These are phyloP conservation scores for Rhaphigaster nebulosa DNA, from an alignment of 2,888 invertebrate species.

Conservation along the genomic window DNA sequence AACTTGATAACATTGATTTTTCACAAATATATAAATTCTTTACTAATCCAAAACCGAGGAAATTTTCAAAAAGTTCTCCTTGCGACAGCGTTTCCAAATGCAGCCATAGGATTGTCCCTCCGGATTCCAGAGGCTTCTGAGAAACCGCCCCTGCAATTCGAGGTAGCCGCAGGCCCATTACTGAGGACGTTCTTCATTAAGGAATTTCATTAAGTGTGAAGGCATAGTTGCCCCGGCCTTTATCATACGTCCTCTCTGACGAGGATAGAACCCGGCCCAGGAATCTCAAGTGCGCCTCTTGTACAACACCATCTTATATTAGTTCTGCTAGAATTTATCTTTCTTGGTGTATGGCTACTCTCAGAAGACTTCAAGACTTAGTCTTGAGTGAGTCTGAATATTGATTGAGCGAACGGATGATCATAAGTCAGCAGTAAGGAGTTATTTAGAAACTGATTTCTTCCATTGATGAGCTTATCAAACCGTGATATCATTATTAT, in stretches of 20 bases:
- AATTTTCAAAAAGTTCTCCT: not conserved
- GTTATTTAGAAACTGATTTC: not conserved
- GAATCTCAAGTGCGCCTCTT: conserved; percentile 29
- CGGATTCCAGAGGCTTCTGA: conserved; percentile 42
- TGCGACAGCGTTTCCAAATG: not conserved
- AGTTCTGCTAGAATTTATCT: not conserved
- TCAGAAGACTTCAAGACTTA: not conserved
- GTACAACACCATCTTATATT: conserved; percentile 45
- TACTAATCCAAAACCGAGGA: not conserved
- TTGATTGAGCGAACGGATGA: no score
- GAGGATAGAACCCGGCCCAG: not conserved
- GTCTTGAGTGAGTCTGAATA: no score
- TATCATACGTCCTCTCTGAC: conserved; percentile 17
- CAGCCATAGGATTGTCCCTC: conserved; percentile 13
- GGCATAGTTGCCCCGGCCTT: conserved; percentile 36
- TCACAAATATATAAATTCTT: not conserved
- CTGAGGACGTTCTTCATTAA: conserved; percentile 52
- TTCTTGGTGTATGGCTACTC: not conserved
- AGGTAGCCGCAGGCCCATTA: conserved; percentile 46
- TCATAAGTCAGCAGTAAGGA: not conserved
- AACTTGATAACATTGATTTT: no score
- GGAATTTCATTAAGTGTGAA: conserved; percentile 58
- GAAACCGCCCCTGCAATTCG: conserved; percentile 47
- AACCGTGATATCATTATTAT: not conserved
- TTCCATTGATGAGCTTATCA: not conserved